phyloP scores from a whole-genome alignment of 2,888 invertebrate genomes.

The Chalcis sispes region DNA sequence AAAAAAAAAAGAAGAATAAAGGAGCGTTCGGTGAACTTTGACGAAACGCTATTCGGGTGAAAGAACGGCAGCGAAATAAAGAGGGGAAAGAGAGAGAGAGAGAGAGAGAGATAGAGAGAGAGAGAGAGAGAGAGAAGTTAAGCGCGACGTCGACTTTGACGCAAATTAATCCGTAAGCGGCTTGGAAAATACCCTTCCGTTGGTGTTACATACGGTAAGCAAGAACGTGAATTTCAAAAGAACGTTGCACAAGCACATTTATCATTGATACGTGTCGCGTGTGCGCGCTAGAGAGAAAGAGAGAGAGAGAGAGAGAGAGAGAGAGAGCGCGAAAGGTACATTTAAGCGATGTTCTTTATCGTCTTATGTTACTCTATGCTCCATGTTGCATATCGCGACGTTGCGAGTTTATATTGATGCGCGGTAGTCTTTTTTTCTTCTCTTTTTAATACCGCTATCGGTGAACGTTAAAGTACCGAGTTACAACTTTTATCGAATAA shows the following conservation, averaged over 20 bases:
- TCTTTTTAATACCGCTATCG: not conserved
- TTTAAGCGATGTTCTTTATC: conserved; percentile 29
- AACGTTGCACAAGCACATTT: conserved; percentile 28
- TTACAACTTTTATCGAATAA: no score
- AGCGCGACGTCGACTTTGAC: conserved; percentile 25
- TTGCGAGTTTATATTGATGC: not conserved
- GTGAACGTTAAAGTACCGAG: not conserved
- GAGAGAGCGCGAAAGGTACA: not conserved
- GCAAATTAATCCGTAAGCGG: conserved; percentile 42
- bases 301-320: not conserved
- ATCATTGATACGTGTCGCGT: conserved; percentile 34
- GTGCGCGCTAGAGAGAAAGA: not conserved
- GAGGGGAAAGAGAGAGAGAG: no score
- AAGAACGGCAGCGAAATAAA: not conserved
- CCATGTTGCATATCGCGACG: not conserved
- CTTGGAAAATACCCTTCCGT: conserved; percentile 18
- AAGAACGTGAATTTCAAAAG: conserved; percentile 43
- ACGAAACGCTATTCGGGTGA: not conserved
- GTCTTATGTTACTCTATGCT: not conserved
- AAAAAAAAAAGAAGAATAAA: not conserved
- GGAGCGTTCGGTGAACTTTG: conserved; percentile 11
- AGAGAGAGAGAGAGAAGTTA: no score
- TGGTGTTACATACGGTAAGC: no score
- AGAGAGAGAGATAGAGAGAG: no score
- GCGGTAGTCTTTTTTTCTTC: not conserved